Evolutionary conservation across 1,140 invertebrate species (phyloP).

Genomic region (Bradysia coprophila): DNA sequence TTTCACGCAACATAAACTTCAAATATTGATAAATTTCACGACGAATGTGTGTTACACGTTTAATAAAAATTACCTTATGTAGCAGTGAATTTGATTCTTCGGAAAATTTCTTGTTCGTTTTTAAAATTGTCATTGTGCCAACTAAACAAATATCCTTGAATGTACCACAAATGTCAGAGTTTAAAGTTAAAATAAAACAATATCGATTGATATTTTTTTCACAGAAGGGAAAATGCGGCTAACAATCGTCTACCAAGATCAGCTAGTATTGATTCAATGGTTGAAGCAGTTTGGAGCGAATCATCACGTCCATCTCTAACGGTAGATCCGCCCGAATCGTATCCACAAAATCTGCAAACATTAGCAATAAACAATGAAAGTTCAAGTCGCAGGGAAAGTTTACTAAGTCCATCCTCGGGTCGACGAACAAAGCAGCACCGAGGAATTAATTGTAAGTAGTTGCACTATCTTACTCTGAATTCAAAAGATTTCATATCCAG

Average conservation of each 20-base stretch:
- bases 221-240: constrained; percentile 32
- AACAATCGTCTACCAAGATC: constrained; percentile 42
- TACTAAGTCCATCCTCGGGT: constrained; percentile 51
- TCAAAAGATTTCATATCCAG: no score
- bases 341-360: no score
- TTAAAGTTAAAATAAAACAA: background rate
- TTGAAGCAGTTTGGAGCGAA: constrained; percentile 37
- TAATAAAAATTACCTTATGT: no score
- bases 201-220: background rate
- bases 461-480: no score
- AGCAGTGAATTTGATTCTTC: no score
- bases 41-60: background rate
- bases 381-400: constrained; percentile 27
- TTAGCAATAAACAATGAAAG: background rate
- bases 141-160: background rate
- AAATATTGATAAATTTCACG: background rate
- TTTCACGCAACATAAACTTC: background rate
- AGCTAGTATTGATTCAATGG: constrained; percentile 59
- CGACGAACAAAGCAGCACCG: constrained; percentile 50
- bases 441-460: constrained; percentile 50
- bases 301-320: constrained; percentile 11
- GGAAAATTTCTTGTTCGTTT: no score
- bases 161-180: background rate
- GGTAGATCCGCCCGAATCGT: background rate
- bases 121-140: no score